These are phyloP conservation scores for Parasteatoda tepidariorum DNA, from an alignment of 1,140 invertebrate genomes.

Conservation along the genomic window DNA sequence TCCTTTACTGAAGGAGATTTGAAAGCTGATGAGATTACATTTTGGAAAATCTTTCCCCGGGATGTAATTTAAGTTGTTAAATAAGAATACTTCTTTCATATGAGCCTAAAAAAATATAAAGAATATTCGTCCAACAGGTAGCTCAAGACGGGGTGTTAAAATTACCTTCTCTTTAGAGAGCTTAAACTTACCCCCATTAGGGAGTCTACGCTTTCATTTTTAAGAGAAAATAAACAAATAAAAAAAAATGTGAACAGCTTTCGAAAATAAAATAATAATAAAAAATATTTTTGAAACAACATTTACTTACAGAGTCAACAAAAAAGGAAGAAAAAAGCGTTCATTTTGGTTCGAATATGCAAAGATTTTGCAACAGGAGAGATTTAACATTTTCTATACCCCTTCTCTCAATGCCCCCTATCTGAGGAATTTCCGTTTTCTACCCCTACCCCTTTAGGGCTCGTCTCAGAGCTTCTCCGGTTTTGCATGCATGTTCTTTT, in stretches of 20 bases:
- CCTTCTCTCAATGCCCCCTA: background rate
- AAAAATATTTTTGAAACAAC: constrained; percentile 9
- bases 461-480: constrained; percentile 56
- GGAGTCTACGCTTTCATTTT: constrained; percentile 12
- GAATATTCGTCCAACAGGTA: background rate
- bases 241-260: constrained; percentile 27
- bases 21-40: too few species aligned
- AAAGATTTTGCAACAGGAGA: constrained; percentile 8
- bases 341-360: background rate
- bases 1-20: too few species aligned
- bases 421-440: constrained; percentile 53
- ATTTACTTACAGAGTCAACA: constrained; percentile 36
- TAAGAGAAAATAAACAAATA: background rate
- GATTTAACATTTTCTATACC: background rate
- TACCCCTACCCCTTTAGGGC: constrained; percentile 33
- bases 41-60: too few species aligned
- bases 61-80: too few species aligned
- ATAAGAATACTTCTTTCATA: too few species aligned
- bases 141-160: background rate
- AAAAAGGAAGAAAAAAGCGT: background rate
- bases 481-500: constrained; percentile 55
- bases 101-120: too few species aligned
- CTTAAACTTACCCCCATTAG: constrained; percentile 30
- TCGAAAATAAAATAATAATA: background rate
- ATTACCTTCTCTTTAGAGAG: background rate